Evolutionary conservation across 2,797 vertebrate species (phyloP), one percentile per base, ranked within the genome.

Genomic region (Potorous gilbertii): DNA sequence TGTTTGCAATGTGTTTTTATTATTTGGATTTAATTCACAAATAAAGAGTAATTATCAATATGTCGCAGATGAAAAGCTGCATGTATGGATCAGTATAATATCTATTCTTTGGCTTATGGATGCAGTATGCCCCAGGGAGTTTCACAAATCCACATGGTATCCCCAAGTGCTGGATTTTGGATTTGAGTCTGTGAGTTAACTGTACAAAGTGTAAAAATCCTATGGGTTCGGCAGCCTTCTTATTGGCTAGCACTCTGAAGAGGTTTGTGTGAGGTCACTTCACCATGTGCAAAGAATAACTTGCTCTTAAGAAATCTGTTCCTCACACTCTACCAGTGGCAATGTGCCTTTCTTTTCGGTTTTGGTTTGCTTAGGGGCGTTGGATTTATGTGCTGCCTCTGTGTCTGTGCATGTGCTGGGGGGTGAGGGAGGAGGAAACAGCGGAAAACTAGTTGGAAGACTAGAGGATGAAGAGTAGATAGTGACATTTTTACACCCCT

Each of bases 21-120:
- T 91, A 96, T 59, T 97, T 96, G 96, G 96, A 97, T 91, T 97
- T 97, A 97, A 96, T 97, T 97, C 93, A 95, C 92, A 97, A 97
- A 95, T 94, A 90, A 91, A 96, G 97, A 97, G 94, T 95, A 94
- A 94, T 91, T 96, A 91, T 94, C 95, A 96, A 52, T 97, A 94
- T 96, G 90, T 96, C 97, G 92, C 55, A 56, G 62, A 56, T 81
- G 57, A 98, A 97, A 95, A 96, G 91, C 92, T 96, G n/a, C 10
- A 27, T 94, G 52, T 28, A 0, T 97, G 96, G 92, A n/a, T 95
- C 93, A 31, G 18, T 96, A 12, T 96, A 55, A 95, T 91, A 96
- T 97, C 91, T 62, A 31, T 97, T 97, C 54, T 29, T 97, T 97
- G 90, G 90, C 92, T 97, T 95, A 87, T 94, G 92, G 96, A 87